These are phyloP conservation scores for Oryzias javanicus DNA, from an alignment of 2,113 vertebrate genomes.

Conservation along the genomic window DNA sequence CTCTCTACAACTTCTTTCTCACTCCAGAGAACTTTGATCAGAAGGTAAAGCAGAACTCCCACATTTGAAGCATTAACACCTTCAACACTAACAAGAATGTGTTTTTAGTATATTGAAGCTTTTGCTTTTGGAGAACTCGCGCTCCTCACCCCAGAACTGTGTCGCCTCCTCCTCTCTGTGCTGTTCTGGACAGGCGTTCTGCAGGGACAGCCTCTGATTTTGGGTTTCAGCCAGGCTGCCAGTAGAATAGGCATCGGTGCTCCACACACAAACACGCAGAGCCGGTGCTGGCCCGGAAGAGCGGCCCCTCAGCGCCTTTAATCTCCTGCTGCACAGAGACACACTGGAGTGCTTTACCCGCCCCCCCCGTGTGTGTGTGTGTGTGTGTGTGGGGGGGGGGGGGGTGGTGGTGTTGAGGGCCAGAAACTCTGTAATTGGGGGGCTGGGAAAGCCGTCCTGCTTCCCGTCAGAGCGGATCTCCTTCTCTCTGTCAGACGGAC, in stretches of 20 bases:
- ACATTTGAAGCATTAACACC: background rate
- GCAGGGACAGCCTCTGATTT: constrained; percentile 66
- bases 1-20: constrained; percentile 96
- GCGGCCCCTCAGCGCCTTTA: constrained; percentile 74
- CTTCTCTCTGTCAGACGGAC: constrained; percentile 28
- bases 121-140: too few species aligned
- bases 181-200: constrained; percentile 69
- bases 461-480: constrained; percentile 25
- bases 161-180: constrained; percentile 40
- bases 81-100: too few species aligned
- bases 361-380: constrained; percentile 30
- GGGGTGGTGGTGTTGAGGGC: too few species aligned
- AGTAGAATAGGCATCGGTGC: constrained; percentile 57
- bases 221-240: constrained; percentile 67
- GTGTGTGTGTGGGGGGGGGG: constrained; percentile 6
- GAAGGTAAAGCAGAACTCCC: constrained; percentile 78
- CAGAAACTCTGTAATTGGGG: constrained; percentile 30
- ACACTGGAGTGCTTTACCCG: constrained; percentile 77
- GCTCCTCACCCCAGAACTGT: too few species aligned
- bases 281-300: constrained; percentile 57
- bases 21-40: constrained; percentile 98
- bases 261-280: constrained; percentile 32
- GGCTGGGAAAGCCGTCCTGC: constrained; percentile 33
- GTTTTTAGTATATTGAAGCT: too few species aligned
- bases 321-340: constrained; percentile 88